Percentiles rank a stretch among this genome's conserved stretches.
Conservation (phyloP, 2,888 invertebrate genomes). For the Agonopterix alstromeriana region DNA sequence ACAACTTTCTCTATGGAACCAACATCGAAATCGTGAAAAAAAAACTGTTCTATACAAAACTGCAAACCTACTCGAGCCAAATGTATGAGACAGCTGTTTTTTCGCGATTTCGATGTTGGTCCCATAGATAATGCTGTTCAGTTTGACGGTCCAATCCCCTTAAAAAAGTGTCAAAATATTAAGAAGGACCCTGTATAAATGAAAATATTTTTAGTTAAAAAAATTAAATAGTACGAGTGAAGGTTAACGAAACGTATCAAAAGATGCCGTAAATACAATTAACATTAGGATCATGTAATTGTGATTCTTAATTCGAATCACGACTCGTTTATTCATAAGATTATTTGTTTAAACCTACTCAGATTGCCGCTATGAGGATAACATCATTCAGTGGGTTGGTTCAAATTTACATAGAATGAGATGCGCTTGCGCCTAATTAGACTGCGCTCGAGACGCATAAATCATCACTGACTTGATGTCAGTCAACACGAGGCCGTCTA, state of each 20-base stretch:
- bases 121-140: too few relatives aligned
- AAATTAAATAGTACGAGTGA: not conserved
- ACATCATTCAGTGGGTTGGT: constrained; percentile 27
- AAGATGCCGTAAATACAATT: constrained; percentile 8
- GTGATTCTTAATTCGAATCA: constrained; percentile 24
- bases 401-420: constrained; percentile 61
- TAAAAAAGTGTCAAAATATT: too few relatives aligned
- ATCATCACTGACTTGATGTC: constrained; percentile 49
- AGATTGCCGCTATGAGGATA: constrained; percentile 31
- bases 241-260: not conserved
- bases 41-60: too few relatives aligned
- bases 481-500: constrained; percentile 19
- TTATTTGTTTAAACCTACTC: constrained; percentile 34
- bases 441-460: constrained; percentile 44
- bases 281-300: constrained; percentile 11
- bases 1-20: too few relatives aligned
- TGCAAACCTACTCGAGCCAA: too few relatives aligned
- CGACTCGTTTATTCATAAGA: constrained; percentile 13
- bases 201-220: not conserved
- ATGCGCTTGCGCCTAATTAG: constrained; percentile 58
- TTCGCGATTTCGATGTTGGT: too few relatives aligned
- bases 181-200: too few relatives aligned
- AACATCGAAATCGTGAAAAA: too few relatives aligned
- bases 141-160: too few relatives aligned
- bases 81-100: too few relatives aligned